phyloP scores from a whole-genome alignment of 2,888 invertebrate genomes.

The Alcis repandata region DNA sequence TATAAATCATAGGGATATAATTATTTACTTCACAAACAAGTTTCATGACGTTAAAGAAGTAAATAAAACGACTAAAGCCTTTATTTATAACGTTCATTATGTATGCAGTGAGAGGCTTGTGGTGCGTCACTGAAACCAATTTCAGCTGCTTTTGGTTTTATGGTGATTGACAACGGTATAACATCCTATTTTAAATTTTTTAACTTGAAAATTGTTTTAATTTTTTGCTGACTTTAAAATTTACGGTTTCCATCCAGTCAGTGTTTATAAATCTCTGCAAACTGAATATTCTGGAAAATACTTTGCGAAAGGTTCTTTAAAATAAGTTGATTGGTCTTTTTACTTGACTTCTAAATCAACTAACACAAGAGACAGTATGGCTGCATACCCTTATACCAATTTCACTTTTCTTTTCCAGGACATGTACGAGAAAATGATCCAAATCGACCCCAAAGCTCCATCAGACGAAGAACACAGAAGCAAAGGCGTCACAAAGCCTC shows the following conservation, averaged over 20 bases:
- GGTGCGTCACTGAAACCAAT: not conserved
- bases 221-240: not conserved
- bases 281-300: no score
- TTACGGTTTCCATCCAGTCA: not conserved
- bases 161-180: not conserved
- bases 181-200: not conserved
- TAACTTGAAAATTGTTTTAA: not conserved
- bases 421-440: conserved; percentile 99
- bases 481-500: conserved; percentile 97
- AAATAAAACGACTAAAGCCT: conserved; percentile 2
- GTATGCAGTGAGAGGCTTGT: not conserved
- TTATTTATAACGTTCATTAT: conserved; percentile 11
- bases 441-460: conserved; percentile 95
- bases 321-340: no score
- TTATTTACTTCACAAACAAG: conserved; percentile 14
- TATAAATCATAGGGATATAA: conserved; percentile 7
- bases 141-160: not conserved
- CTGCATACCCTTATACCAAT: not conserved
- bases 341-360: no score
- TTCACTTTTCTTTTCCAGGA: conserved; percentile 86
- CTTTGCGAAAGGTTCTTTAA: no score
- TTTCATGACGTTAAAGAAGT: conserved; percentile 17
- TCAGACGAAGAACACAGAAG: conserved; percentile 95
- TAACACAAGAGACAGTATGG: no score
- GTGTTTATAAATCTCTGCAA: no score